A percentile compares a stretch with the other conserved stretches of the same genome.
These are phyloP conservation scores for Dendrocincla fuliginosa DNA, from an alignment of 2,797 vertebrate genomes.

Conservation along the genomic window DNA sequence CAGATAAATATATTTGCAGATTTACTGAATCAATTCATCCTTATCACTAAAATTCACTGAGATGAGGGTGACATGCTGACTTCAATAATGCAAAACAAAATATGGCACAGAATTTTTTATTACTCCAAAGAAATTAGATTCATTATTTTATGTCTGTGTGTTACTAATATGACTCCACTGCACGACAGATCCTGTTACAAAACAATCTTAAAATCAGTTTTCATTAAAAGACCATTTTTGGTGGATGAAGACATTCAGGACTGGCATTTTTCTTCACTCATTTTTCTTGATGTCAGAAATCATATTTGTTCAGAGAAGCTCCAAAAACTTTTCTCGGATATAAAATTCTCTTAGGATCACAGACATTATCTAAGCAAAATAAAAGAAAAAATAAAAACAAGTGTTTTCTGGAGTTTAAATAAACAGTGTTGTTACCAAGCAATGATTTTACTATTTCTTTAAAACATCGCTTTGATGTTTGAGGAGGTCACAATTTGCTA, in stretches of 20 bases:
- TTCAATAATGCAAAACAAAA: not conserved
- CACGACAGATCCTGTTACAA: not conserved
- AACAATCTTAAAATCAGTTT: not conserved
- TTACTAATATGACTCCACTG: not conserved
- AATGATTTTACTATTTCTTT: conserved; percentile 19
- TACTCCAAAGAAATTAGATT: not conserved
- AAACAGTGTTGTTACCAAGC: conserved; percentile 10
- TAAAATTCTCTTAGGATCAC: not conserved
- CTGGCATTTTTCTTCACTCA: not conserved
- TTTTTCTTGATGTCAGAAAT: not conserved
- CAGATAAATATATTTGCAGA: not conserved
- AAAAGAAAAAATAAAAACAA: not conserved
- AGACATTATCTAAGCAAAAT: not conserved
- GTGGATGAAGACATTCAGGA: not conserved
- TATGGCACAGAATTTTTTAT: not conserved
- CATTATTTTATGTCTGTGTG: not conserved
- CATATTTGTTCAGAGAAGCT: not conserved
- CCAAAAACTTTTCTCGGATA: not conserved
- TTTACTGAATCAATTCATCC: not conserved
- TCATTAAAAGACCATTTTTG: not conserved
- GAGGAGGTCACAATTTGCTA: conserved; percentile 9
- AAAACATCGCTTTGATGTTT: not conserved
- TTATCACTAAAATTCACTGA: not conserved
- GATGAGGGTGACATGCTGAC: not conserved
- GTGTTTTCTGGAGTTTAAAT: not conserved